phyloP scores from a whole-genome alignment of 2,888 invertebrate genomes.

The Tubulanus polymorphus region DNA sequence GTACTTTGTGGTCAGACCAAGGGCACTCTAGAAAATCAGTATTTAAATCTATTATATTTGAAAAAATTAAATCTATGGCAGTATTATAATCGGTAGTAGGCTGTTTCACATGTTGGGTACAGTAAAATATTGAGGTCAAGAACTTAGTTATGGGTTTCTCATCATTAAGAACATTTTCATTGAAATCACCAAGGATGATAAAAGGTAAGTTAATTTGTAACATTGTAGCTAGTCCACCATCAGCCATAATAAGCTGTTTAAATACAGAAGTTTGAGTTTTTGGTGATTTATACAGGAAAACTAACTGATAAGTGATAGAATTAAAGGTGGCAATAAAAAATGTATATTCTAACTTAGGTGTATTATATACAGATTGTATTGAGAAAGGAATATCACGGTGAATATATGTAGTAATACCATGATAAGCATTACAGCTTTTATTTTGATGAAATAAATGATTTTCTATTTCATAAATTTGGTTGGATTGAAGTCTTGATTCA shows the following conservation, averaged over 20 bases:
- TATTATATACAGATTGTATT: too few relatives aligned
- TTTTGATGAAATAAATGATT: not conserved
- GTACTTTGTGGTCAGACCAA: not conserved
- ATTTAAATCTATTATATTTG: not conserved
- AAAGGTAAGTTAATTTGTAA: not conserved
- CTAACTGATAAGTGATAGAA: not conserved
- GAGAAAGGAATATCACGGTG: too few relatives aligned
- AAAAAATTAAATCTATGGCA: not conserved
- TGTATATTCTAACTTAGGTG: too few relatives aligned
- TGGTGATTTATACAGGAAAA: not conserved
- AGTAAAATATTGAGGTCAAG: too few relatives aligned
- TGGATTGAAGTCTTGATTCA: slow-evolving; percentile 5
- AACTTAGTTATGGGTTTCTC: too few relatives aligned
- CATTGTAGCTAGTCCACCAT: too few relatives aligned
- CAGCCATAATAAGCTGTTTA: not conserved
- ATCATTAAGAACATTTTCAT: too few relatives aligned
- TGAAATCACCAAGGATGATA: too few relatives aligned
- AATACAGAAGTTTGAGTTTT: not conserved
- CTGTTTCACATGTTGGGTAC: not conserved
- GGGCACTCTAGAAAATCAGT: not conserved
- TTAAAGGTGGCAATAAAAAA: not conserved
- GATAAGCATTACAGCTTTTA: not conserved
- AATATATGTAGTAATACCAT: not conserved
- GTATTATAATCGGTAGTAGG: not conserved
- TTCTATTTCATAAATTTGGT: not conserved